Conservation (phyloP, 1,140 invertebrate genomes). For the Caenorhabditis inopinata region DNA sequence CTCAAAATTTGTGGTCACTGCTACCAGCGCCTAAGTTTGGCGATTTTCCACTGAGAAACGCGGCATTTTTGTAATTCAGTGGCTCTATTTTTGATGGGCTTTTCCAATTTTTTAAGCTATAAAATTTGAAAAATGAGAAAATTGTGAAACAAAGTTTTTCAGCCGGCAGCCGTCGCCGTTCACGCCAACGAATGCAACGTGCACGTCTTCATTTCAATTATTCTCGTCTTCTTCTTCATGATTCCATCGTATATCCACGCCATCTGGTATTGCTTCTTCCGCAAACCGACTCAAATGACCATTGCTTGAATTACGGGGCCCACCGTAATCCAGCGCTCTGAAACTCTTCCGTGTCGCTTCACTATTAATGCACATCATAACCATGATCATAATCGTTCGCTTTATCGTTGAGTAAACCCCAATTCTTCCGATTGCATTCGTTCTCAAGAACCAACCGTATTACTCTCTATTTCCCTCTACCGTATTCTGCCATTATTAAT, state of each 20-base stretch:
- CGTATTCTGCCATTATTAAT: not conserved
- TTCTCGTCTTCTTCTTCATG: constrained; percentile 51
- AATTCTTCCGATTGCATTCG: too few relatives aligned
- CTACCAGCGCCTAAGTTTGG: too few relatives aligned
- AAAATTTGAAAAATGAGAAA: not conserved
- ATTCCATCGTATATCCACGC: constrained; percentile 52
- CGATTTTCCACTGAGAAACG: too few relatives aligned
- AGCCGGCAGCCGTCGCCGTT: constrained; percentile 51
- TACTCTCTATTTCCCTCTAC: not conserved
- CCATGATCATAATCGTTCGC: constrained; percentile 8
- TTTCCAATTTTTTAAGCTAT: not conserved
- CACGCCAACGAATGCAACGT: constrained; percentile 52
- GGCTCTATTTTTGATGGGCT: not conserved
- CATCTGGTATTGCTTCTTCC: constrained; percentile 53
- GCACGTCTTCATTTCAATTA: constrained; percentile 46
- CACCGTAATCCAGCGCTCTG: not conserved
- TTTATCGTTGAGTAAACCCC: not conserved
- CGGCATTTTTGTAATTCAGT: too few relatives aligned
- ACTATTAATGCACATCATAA: not conserved
- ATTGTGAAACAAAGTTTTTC: constrained; percentile 24
- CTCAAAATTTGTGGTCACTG: too few relatives aligned
- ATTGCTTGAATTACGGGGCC: constrained; percentile 40
- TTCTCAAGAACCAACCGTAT: too few relatives aligned
- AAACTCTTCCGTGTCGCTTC: not conserved
- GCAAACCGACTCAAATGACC: constrained; percentile 25